Evolutionary conservation across 2,888 invertebrate species (phyloP).

Genomic region (Callosobruchus maculatus): DNA sequence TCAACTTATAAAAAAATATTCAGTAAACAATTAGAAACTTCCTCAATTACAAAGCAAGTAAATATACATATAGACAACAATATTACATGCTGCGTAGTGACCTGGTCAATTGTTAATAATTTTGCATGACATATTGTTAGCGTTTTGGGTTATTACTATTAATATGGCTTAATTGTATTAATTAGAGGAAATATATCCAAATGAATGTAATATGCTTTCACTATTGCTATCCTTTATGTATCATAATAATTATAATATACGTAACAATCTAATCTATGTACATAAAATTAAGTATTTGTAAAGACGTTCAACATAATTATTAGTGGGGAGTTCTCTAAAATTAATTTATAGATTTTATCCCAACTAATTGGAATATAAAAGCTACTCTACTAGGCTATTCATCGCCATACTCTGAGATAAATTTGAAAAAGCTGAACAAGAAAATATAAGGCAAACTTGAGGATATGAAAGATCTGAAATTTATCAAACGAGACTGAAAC

Average conservation of each 20-base stretch:
- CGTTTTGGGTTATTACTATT: background rate
- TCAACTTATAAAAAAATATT: background rate
- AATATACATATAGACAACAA: background rate
- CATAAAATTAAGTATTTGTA: too few relatives aligned
- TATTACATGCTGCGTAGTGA: background rate
- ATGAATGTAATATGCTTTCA: background rate
- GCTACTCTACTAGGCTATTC: too few relatives aligned
- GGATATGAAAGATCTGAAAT: too few relatives aligned
- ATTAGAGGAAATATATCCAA: slow-evolving; percentile 1
- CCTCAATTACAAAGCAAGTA: background rate
- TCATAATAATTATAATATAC: background rate
- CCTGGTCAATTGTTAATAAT: background rate
- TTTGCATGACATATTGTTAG: background rate
- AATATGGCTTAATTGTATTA: background rate
- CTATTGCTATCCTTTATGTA: background rate
- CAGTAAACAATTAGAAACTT: background rate
- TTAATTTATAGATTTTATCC: too few relatives aligned
- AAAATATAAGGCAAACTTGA: too few relatives aligned
- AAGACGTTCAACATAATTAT: too few relatives aligned
- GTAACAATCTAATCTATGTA: too few relatives aligned
- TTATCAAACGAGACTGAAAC: too few relatives aligned
- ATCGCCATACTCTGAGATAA: too few relatives aligned
- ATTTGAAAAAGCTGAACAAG: too few relatives aligned
- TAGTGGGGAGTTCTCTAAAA: too few relatives aligned
- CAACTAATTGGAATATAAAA: too few relatives aligned